Conservation (phyloP, 2,888 invertebrate genomes). For the Laspeyria flexula region DNA sequence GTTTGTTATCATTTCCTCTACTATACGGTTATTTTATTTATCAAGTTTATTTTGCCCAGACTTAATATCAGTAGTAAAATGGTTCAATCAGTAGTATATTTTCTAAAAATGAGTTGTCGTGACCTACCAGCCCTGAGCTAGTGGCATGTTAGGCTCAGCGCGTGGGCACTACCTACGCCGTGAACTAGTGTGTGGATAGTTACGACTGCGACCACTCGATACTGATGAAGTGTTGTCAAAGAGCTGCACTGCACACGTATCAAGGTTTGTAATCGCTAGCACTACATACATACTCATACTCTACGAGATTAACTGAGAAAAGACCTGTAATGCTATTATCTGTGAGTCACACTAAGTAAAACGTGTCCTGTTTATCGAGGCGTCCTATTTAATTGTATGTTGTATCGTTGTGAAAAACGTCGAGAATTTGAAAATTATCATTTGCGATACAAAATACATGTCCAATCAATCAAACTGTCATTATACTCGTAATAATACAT, state of each 20-base stretch:
- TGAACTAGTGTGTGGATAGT: slow-evolving; percentile 12
- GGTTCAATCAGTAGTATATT: too few relatives aligned
- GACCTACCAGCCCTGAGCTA: slow-evolving; percentile 30
- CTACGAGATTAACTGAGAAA: slow-evolving; percentile 1
- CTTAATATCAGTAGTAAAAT: too few relatives aligned
- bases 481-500: not conserved
- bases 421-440: too few relatives aligned
- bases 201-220: slow-evolving; percentile 27
- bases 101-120: too few relatives aligned
- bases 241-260: slow-evolving; percentile 6
- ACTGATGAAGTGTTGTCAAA: slow-evolving; percentile 6
- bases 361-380: not conserved
- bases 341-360: not conserved
- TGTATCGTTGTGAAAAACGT: too few relatives aligned
- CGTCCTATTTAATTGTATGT: too few relatives aligned
- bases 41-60: too few relatives aligned
- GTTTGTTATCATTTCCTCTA: too few relatives aligned
- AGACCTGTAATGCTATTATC: slow-evolving; percentile 4
- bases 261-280: slow-evolving; percentile 20
- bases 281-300: not conserved
- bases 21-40: too few relatives aligned
- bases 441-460: too few relatives aligned
- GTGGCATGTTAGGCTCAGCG: slow-evolving; percentile 13
- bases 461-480: not conserved
- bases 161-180: slow-evolving; percentile 29